Evolutionary conservation across 2,113 vertebrate species (phyloP), one percentile per base, ranked within the genome.

Genomic region (Gavialis gangeticus): DNA sequence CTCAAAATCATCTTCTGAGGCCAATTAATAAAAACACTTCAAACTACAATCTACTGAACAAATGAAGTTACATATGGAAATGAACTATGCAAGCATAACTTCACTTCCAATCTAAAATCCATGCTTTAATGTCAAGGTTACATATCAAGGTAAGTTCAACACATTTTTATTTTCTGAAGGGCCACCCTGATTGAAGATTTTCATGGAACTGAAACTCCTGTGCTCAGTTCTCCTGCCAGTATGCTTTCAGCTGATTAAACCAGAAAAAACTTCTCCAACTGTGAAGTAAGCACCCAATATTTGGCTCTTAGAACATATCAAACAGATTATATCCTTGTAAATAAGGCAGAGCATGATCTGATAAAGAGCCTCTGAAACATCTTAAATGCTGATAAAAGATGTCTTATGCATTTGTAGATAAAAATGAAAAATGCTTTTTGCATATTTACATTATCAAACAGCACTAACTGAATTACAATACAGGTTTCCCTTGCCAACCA

Each of bases 371-470:
- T 84, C 81, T 85, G 71, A 91, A 95, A 84, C 63, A 84, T 21
- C 91, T 91, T 89, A 94, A 95, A 84, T n/a, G 54, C 21, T 85
- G 79, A 81, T 88, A 84, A 95, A 94, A 82, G 57, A 46, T 57
- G 18, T 22, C 30, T 69, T 79, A 14, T 14, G 18, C 7, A 16
- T 60, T 84, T 84, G 34, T 28, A 67, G 34, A 30, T 54, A 17
- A 63, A 88, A 83, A 69, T 81, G 78, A 89, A 18, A 95, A 95
- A n/a, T 64, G 24, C 14, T 75, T 10, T 79, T 89, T 81, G 54
- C 54, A 54, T 89, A 90, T 34, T 73, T 86, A 25, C 82, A 37
- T 54, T 55, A 73, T 30, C 67, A 59, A 85, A n/a, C 10, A 85
- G 77, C 12, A 37, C 0, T 0, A 89, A 9, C 85, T 77, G 80